Conservation (phyloP, 2,113 vertebrate genomes). For the Xyrauchen texanus region DNA sequence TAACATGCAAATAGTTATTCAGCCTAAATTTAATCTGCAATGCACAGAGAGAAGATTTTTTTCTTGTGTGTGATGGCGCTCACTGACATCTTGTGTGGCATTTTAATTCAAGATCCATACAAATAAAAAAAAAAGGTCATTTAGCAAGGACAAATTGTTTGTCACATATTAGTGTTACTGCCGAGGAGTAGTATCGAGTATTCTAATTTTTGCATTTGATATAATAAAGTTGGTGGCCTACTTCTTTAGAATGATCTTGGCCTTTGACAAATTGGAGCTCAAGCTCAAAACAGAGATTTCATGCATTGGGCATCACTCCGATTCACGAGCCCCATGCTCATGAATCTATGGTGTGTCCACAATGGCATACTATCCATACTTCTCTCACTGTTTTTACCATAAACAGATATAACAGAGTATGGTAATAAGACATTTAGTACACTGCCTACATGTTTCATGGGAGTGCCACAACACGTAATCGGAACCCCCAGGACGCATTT, state of each 20-base stretch:
- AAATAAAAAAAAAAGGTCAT: constrained; percentile 24
- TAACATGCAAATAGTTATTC: constrained; percentile 74
- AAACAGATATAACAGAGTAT: too few relatives aligned
- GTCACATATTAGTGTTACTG: background rate
- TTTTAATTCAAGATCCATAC: constrained; percentile 28
- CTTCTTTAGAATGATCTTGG: background rate
- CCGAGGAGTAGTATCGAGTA: background rate
- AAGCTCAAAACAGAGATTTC: background rate
- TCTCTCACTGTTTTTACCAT: too few relatives aligned
- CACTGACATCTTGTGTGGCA: constrained; percentile 8
- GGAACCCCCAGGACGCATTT: too few relatives aligned
- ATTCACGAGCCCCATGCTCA: too few relatives aligned
- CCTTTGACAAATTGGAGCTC: background rate
- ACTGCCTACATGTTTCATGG: too few relatives aligned
- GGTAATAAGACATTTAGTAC: too few relatives aligned
- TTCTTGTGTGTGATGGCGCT: constrained; percentile 46
- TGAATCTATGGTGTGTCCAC: too few relatives aligned
- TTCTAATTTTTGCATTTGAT: constrained; percentile 28
- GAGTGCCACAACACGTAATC: too few relatives aligned
- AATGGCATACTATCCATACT: too few relatives aligned
- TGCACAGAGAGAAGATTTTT: constrained; percentile 62
- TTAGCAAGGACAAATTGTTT: constrained; percentile 11
- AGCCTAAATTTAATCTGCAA: constrained; percentile 63
- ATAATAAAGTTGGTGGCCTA: constrained; percentile 12
- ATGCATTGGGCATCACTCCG: too few relatives aligned